phyloP scores from a whole-genome alignment of 2,888 invertebrate genomes.

The Leptinotarsa tumamoca region DNA sequence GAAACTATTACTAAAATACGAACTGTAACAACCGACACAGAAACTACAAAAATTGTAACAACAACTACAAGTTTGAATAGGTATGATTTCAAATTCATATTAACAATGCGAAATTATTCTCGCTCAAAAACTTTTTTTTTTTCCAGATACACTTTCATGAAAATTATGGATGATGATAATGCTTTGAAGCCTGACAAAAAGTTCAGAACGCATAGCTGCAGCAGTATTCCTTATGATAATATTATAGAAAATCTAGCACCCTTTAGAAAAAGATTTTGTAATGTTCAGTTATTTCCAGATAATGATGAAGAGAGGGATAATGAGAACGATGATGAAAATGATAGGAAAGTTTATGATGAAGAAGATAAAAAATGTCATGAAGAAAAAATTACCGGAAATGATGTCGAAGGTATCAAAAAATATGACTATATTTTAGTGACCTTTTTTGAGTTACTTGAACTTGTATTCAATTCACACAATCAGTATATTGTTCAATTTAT shows the following conservation, averaged over 20 bases:
- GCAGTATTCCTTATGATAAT: conserved; percentile 65
- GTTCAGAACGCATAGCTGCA: conserved; percentile 64
- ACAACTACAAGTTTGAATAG: conserved; percentile 61
- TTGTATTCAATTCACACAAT: background rate
- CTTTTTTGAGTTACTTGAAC: background rate
- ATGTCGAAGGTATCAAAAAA: conserved; percentile 14
- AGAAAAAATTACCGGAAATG: background rate
- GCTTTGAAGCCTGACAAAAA: conserved; percentile 55
- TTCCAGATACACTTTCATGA: conserved; percentile 60
- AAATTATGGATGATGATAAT: conserved; percentile 57
- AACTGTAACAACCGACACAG: conserved; percentile 57
- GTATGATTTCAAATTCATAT: conserved; percentile 25
- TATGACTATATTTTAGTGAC: too few species aligned
- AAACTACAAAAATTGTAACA: conserved; percentile 59
- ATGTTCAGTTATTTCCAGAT: conserved; percentile 61
- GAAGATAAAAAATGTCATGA: background rate
- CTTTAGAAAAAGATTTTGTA: conserved; percentile 65
- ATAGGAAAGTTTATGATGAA: conserved; percentile 38
- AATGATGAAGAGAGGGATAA: conserved; percentile 48
- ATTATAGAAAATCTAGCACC: conserved; percentile 65
- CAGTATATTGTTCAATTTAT: too few species aligned
- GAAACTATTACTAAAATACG: conserved; percentile 53
- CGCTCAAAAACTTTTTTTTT: background rate
- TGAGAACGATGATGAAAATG: conserved; percentile 40
- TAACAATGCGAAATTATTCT: background rate